Evolutionary conservation across 2,888 invertebrate genomes (phyloP).

Genomic region (Phortica okadai): DNA sequence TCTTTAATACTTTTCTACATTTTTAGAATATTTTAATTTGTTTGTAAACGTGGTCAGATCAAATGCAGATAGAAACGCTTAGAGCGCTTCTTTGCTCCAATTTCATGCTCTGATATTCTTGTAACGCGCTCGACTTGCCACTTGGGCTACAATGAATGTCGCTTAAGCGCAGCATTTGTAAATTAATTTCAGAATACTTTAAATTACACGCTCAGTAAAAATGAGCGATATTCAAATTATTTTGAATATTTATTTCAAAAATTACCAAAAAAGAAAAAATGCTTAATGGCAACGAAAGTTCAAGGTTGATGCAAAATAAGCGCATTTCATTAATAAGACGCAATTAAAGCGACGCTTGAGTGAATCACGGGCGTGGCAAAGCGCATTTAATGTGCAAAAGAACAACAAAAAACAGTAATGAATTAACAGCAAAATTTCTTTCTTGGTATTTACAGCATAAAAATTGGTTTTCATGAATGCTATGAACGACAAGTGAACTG

Average conservation of each 20-base stretch:
- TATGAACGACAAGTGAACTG: conserved; percentile 36
- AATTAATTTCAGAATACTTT: not conserved
- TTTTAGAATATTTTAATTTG: not conserved
- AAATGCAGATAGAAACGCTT: not conserved
- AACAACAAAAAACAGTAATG: not conserved
- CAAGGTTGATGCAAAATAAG: not conserved
- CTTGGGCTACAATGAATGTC: not conserved
- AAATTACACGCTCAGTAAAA: not conserved
- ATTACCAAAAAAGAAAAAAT: not conserved
- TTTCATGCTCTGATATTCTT: conserved; percentile 15
- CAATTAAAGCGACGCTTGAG: not conserved
- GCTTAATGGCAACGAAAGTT: not conserved
- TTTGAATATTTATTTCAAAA: not conserved
- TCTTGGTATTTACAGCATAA: not conserved
- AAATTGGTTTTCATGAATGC: conserved; percentile 15
- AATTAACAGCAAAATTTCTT: not conserved
- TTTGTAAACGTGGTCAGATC: not conserved
- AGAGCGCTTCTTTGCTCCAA: not conserved
- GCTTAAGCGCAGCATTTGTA: not conserved
- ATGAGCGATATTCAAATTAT: not conserved
- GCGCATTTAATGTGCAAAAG: not conserved
- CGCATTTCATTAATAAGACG: not conserved
- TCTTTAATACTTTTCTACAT: not conserved
- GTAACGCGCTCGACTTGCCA: not conserved
- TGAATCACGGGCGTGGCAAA: not conserved